Evolutionary conservation across 2,113 vertebrate species (phyloP).

Genomic region (Oncorhynchus clarkii): DNA sequence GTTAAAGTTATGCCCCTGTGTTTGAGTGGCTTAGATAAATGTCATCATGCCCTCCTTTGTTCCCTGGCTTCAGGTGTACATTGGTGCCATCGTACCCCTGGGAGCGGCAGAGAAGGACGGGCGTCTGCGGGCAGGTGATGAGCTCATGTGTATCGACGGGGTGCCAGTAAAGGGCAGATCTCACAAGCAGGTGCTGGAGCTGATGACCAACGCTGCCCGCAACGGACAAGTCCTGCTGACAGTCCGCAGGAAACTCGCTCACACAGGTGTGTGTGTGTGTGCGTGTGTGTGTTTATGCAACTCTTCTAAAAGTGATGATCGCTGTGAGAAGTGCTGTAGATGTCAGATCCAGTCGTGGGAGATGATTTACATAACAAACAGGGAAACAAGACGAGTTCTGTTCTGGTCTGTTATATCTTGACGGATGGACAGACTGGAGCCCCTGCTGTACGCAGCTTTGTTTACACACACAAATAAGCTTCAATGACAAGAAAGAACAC

Average conservation of each 20-base stretch:
- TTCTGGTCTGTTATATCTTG: neutral
- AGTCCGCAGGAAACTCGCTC: constrained; percentile 84
- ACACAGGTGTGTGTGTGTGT: constrained; percentile 70
- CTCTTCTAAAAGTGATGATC: constrained; percentile 10
- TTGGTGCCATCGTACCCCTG: constrained; percentile 93
- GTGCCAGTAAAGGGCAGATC: constrained; percentile 91
- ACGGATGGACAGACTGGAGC: neutral
- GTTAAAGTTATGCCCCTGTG: neutral
- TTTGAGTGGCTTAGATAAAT: neutral
- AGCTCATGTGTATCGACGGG: constrained; percentile 93
- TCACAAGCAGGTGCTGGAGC: constrained; percentile 94
- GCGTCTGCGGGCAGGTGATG: constrained; percentile 89
- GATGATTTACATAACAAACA: constrained; percentile 44
- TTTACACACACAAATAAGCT: constrained; percentile 40
- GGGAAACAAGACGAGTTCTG: constrained; percentile 7
- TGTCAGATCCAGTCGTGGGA: constrained; percentile 36
- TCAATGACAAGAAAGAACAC: constrained; percentile 32
- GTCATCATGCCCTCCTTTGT: neutral
- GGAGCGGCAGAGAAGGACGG: constrained; percentile 95
- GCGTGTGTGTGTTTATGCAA: constrained; percentile 14
- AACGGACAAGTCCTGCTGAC: constrained; percentile 95
- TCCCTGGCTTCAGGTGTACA: constrained; percentile 82
- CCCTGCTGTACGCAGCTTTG: constrained; percentile 22
- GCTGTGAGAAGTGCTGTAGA: constrained; percentile 21
- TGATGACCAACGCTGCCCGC: constrained; percentile 95